Evolutionary conservation across 1,140 invertebrate genomes (phyloP).

Genomic region (Diploscapter pachys): DNA sequence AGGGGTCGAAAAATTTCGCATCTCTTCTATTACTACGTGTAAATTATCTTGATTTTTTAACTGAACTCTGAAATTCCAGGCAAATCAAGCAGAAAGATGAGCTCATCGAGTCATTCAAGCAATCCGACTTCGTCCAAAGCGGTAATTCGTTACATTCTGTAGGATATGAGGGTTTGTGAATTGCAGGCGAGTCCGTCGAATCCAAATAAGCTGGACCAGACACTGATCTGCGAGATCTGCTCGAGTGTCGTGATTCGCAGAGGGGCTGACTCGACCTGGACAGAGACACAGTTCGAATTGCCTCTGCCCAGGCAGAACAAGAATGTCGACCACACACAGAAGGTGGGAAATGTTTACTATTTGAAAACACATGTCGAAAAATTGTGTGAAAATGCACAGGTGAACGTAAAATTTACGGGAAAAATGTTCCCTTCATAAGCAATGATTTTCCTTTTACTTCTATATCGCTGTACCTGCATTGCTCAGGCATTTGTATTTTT

Average conservation of each 20-base stretch:
- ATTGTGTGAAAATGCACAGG: not conserved
- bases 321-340: conserved; percentile 26
- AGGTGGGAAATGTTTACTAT: not conserved
- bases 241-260: conserved; percentile 16
- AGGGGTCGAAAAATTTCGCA: too few relatives aligned
- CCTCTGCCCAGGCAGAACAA: conserved; percentile 25
- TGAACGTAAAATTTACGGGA: not conserved
- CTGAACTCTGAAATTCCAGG: too few relatives aligned
- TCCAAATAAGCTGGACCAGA: too few relatives aligned
- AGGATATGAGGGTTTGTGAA: too few relatives aligned
- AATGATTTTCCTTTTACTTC: not conserved
- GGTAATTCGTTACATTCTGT: too few relatives aligned
- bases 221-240: conserved; percentile 14
- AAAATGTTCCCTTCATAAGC: not conserved
- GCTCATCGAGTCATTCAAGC: too few relatives aligned
- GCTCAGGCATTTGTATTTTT: not conserved
- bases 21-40: too few relatives aligned
- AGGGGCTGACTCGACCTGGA: conserved; percentile 7
- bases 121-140: too few relatives aligned
- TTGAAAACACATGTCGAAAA: not conserved
- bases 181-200: too few relatives aligned
- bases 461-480: not conserved
- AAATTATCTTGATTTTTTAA: too few relatives aligned
- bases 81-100: too few relatives aligned
- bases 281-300: conserved; percentile 6